These are phyloP conservation scores for Polyommatus icarus DNA, from an alignment of 2,888 invertebrate species.

Conservation along the genomic window DNA sequence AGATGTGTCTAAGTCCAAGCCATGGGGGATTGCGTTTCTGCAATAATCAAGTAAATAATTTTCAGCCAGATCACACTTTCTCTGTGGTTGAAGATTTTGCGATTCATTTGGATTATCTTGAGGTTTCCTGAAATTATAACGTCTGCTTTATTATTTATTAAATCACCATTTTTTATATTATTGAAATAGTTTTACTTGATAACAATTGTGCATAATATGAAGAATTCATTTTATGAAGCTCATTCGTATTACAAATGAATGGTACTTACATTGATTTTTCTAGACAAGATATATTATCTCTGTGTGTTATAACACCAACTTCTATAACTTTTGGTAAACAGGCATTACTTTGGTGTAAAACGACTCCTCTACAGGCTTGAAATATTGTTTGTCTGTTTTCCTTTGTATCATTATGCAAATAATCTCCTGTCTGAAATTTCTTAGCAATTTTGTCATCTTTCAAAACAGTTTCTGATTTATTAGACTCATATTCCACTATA, in stretches of 20 bases:
- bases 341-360: slow-evolving; percentile 55
- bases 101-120: slow-evolving; percentile 54
- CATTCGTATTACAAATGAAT: background rate
- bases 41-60: slow-evolving; percentile 63
- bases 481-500: slow-evolving; percentile 64
- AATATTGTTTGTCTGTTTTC: slow-evolving; percentile 45
- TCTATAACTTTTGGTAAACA: slow-evolving; percentile 55
- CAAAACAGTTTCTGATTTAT: slow-evolving; percentile 47
- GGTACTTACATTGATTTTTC: slow-evolving; percentile 59
- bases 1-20: slow-evolving; percentile 55
- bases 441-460: slow-evolving; percentile 37
- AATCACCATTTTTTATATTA: background rate
- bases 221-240: too few relatives aligned
- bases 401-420: slow-evolving; percentile 45
- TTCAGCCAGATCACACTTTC: slow-evolving; percentile 60
- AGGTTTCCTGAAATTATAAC: slow-evolving; percentile 51
- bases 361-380: slow-evolving; percentile 52
- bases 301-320: slow-evolving; percentile 61
- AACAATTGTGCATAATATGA: background rate
- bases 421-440: slow-evolving; percentile 47
- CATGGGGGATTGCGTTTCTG: slow-evolving; percentile 55
- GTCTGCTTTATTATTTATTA: background rate
- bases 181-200: background rate
- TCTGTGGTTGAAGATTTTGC: slow-evolving; percentile 43
- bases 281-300: slow-evolving; percentile 48